These are phyloP conservation scores for Pollenia labialis DNA, from an alignment of 2,888 invertebrate genomes.

Conservation along the genomic window DNA sequence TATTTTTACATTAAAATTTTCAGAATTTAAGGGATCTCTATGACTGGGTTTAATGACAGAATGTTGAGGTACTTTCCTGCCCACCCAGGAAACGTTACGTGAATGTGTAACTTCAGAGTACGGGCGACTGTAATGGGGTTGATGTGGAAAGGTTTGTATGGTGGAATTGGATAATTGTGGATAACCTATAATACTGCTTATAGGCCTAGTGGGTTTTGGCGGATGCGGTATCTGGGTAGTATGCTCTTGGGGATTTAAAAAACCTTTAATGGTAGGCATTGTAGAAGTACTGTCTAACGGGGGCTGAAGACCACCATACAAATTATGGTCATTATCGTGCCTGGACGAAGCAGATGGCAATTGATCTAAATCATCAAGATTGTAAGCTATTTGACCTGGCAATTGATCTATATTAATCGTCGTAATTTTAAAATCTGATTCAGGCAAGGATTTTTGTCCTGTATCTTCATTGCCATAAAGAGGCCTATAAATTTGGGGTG, in stretches of 20 bases:
- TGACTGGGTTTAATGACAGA: slow-evolving; percentile 46
- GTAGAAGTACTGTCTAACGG: slow-evolving; percentile 58
- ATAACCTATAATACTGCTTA: slow-evolving; percentile 75
- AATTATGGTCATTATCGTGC: slow-evolving; percentile 52
- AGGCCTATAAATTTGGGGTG: slow-evolving; percentile 34
- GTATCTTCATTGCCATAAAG: slow-evolving; percentile 41
- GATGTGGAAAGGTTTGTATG: slow-evolving; percentile 68
- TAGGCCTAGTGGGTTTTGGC: slow-evolving; percentile 53
- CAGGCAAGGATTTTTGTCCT: slow-evolving; percentile 61
- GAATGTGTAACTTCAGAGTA: slow-evolving; percentile 82
- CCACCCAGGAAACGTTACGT: slow-evolving; percentile 77
- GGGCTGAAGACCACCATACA: slow-evolving; percentile 75
- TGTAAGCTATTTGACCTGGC: slow-evolving; percentile 47
- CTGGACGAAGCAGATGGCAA: slow-evolving; percentile 50
- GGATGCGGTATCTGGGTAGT: slow-evolving; percentile 55
- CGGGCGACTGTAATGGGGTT: slow-evolving; percentile 81
- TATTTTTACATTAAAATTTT: slow-evolving; percentile 39
- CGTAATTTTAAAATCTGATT: slow-evolving; percentile 54
- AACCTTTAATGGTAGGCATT: slow-evolving; percentile 14
- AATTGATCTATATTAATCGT: slow-evolving; percentile 63
- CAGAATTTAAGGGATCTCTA: slow-evolving; percentile 1
- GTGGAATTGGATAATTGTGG: slow-evolving; percentile 77
- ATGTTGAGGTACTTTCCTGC: slow-evolving; percentile 71
- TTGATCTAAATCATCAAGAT: slow-evolving; percentile 52
- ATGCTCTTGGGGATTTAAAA: slow-evolving; percentile 3